A percentile compares a stretch with the other conserved stretches of the same genome.
Conservation (phyloP, 35 echinoderm and acorn worm species). For the Eucidaris tribuloides region DNA sequence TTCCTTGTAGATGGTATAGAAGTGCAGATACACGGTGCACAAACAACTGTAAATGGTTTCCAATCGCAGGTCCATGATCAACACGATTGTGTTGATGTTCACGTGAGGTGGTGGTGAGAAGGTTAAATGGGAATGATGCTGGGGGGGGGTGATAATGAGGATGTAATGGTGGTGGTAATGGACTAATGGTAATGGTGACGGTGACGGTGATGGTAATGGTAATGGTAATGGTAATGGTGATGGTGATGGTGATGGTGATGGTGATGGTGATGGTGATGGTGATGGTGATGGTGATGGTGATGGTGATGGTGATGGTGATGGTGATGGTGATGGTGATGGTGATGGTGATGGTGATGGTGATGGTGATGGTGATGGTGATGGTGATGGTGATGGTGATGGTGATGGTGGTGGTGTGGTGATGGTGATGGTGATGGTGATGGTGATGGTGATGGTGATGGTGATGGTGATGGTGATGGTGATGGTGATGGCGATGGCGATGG, state of each 20-base stretch:
- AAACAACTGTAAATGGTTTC: too few species aligned
- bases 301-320: neutral
- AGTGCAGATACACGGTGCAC: too few species aligned
- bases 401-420: too few species aligned
- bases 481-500: neutral
- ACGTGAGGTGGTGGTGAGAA: too few species aligned
- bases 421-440: too few species aligned
- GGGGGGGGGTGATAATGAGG: too few species aligned
- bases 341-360: neutral
- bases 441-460: conserved; percentile 1
- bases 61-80: too few species aligned
- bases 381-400: neutral
- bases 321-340: conserved; percentile 4
- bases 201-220: neutral
- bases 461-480: conserved; percentile 2
- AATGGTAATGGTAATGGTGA: neutral
- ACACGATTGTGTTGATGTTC: too few species aligned
- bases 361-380: neutral
- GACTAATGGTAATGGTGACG: neutral
- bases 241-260: neutral
- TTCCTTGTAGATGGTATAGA: too few species aligned
- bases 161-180: too few species aligned
- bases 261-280: neutral
- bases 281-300: conserved; percentile 14
- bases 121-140: too few species aligned